Base-by-base conservation (phyloP, 2,888 invertebrate species). In the Bombylius discolor region DNA sequence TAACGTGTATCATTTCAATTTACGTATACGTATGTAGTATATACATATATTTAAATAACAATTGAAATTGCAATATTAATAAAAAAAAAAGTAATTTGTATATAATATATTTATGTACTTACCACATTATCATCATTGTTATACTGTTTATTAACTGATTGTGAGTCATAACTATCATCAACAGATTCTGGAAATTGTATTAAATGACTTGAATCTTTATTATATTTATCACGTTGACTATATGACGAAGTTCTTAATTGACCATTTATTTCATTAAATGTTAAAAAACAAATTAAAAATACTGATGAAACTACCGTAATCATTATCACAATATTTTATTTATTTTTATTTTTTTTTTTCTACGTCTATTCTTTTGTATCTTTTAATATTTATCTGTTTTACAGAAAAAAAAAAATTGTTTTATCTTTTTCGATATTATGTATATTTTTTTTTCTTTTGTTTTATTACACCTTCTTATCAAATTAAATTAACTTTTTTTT, bases 181-280 rank as follows among this genome's bases (percentile, higher is more conserved):
- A 54, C 52, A 1, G 54, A 48, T 11, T 57, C 57, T n/a, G 59
- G 53, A 49, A 57, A 55, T 23, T 49, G 47, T 46, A 59, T 53
- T 13, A 36, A 34, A 49, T 50, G 47, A 23, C 47, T 54, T 34
- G 52, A 47, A 33, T 55, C 57, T 31, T 51, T 50, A 44, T 23
- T 33, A 53, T 51, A 52, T 53, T 39, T 39, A 33, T 52, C 46
- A 34, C 56, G 44, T 56, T 53, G n/a, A 56, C 23, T 23, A 23
- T 55, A 51, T 53, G 55, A 12, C 55, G 52, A 39, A 57, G 55
- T 46, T 53, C 53, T 11, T 46, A 44, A 55, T 55, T 59, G 59
- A 36, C 52, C 57, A 36, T 44, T 36, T 4, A 51, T 48, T 44
- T 45, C 47, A 51, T 8, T 11, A 8, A 47, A 36, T 50, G 46